These are phyloP conservation scores for Melitaea cinxia DNA, from an alignment of 1,140 invertebrate species.

Conservation along the genomic window DNA sequence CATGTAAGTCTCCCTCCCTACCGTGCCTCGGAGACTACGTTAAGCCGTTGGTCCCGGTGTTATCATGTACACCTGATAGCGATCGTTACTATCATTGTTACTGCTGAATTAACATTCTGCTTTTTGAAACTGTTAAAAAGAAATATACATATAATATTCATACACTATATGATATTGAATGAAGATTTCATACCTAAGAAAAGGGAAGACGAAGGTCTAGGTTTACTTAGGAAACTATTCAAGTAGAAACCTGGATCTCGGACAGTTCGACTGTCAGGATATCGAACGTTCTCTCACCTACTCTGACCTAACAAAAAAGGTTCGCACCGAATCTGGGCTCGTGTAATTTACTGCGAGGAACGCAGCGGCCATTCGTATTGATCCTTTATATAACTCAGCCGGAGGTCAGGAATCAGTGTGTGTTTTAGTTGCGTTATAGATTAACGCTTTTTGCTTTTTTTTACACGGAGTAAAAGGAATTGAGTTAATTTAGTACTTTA, in stretches of 20 bases:
- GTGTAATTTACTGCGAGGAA: slow-evolving; percentile 44
- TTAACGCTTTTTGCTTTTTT: no score
- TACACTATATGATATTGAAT: neutral
- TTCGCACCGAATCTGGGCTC: slow-evolving; percentile 37
- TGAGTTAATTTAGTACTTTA: no score
- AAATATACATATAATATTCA: no score
- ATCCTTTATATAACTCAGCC: slow-evolving; percentile 26
- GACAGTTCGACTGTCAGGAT: slow-evolving; percentile 31
- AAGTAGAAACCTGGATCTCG: slow-evolving; percentile 5
- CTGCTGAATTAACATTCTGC: no score
- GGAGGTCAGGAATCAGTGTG: neutral
- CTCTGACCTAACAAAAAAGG: slow-evolving; percentile 63
- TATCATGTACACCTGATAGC: no score
- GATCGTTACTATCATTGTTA: no score
- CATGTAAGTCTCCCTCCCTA: no score
- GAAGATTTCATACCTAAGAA: neutral
- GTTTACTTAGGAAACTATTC: slow-evolving; percentile 21
- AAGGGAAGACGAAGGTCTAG: slow-evolving; percentile 5
- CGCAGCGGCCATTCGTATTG: slow-evolving; percentile 34
- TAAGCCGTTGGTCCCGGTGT: no score
- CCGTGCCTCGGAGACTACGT: no score
- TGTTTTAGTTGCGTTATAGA: neutral
- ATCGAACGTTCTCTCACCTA: slow-evolving; percentile 52
- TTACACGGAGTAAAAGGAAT: no score
- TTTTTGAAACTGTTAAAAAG: no score